Percentiles rank a stretch among this genome's conserved stretches.
Conservation (phyloP, 2,113 vertebrate species). For the Microcebus ravelobensis region DNA sequence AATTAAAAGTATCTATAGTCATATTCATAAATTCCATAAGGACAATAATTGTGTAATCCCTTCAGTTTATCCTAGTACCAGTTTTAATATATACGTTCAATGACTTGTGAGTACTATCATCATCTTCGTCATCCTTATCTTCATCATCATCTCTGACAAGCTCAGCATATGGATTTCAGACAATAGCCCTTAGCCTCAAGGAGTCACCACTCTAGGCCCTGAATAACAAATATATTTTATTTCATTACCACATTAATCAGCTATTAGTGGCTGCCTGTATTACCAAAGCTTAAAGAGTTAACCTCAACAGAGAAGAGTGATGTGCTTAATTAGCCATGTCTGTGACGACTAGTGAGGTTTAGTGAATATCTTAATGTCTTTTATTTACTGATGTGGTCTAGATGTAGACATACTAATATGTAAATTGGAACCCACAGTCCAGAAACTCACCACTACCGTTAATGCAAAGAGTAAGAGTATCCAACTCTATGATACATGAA, state of each 20-base stretch:
- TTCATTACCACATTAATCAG: neutral
- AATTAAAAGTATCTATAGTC: neutral
- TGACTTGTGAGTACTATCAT: neutral
- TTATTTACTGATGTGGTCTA: neutral
- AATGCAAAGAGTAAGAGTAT: neutral
- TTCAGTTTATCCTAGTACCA: neutral
- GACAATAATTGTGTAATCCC: fast-evolving
- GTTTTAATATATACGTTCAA: neutral
- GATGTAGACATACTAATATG: neutral
- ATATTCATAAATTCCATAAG: neutral
- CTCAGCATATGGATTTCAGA: neutral
- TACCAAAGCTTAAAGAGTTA: neutral
- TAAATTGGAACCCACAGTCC: neutral
- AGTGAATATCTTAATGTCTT: neutral
- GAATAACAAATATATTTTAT: neutral
- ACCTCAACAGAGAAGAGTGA: neutral
- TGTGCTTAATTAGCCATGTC: neutral
- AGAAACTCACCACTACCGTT: neutral
- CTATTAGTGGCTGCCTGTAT: fast-evolving
- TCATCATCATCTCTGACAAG: neutral
- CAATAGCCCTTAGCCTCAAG: neutral
- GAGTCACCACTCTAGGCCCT: neutral
- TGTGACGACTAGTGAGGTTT: neutral
- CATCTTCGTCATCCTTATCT: neutral
- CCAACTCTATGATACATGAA: too few relatives aligned